Evolutionary conservation across 2,888 invertebrate genomes (phyloP), one percentile per base, ranked within the genome.

Genomic region (Operophtera brumata): DNA sequence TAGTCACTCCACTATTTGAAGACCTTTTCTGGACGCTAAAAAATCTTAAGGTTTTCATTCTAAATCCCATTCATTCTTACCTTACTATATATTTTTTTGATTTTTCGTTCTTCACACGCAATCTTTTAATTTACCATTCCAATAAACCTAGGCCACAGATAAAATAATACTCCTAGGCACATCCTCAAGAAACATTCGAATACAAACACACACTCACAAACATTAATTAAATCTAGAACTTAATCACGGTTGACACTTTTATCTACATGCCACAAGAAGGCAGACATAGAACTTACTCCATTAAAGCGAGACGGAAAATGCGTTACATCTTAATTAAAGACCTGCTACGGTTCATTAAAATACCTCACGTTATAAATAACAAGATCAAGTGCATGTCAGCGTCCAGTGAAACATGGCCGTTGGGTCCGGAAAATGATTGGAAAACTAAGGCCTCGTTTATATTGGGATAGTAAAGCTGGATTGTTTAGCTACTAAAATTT

Each of bases 291-390:
- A 48, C 7, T 12, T 13, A 11, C 8, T 34, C 13, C 14, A 45
- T 54, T 39, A 55, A 51, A 61, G 35, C 12, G 55, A 45, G 56
- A 59, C 47, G 25, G 57, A 50, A 34, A 30, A 59, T 51, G 47
- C 32, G 41, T 42, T 13, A 59, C 54, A 41, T 66, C 62, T 62
- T 58, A 59, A 58, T 62, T 57, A 57, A n/a, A 58, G 51, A 53
- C 35, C 26, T 44, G 50, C 35, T 36, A 32, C 9, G 48, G 49
- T 30, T 55, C 42, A 65, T 65, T 65, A 57, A 62, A 54, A 59
- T 60, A 48, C 44, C 44, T 56, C 40, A 55, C 8, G 40, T 40
- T 25, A 13, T 40, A 41, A 49, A 44, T 42, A 54, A 43, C 39
- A 32, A 32, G 49, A 46, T 55, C 42, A 50, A 41, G 11, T 46